A percentile compares a stretch with the other conserved stretches of the same genome.
Evolutionary conservation across 2,113 vertebrate genomes (phyloP).

Genomic region (Channa argus): DNA sequence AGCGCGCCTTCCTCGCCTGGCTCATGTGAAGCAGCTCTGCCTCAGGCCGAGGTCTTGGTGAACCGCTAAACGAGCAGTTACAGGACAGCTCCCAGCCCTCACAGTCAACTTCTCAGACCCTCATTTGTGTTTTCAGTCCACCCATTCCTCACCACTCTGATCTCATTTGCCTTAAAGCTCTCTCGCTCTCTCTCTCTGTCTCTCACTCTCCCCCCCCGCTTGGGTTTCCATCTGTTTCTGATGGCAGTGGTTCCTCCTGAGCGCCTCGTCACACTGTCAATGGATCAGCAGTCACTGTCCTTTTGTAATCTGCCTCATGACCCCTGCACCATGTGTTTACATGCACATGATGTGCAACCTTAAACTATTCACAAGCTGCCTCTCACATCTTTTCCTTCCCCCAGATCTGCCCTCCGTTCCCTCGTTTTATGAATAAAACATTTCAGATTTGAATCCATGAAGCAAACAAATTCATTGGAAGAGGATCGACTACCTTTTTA

Average conservation of each 20-base stretch:
- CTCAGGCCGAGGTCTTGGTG: slow-evolving; percentile 36
- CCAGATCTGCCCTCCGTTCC: slow-evolving; percentile 25
- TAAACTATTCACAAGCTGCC: slow-evolving; percentile 39
- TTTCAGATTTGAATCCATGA: slow-evolving; percentile 48
- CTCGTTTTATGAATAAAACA: slow-evolving; percentile 61
- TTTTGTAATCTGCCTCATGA: slow-evolving; percentile 51
- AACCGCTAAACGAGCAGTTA: slow-evolving; percentile 67
- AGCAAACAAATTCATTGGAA: slow-evolving; percentile 45
- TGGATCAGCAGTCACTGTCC: slow-evolving; percentile 36
- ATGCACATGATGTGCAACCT: background rate
- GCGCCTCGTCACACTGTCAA: slow-evolving; percentile 9
- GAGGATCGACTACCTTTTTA: slow-evolving; percentile 15
- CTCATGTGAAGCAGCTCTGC: slow-evolving; percentile 49
- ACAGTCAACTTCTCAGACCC: slow-evolving; percentile 48
- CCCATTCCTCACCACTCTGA: slow-evolving; percentile 25
- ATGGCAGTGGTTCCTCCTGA: slow-evolving; percentile 38
- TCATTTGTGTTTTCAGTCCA: slow-evolving; percentile 43
- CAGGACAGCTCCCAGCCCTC: slow-evolving; percentile 33
- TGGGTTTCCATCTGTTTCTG: slow-evolving; percentile 42
- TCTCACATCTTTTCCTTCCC: slow-evolving; percentile 34
- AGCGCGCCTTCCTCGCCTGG: slow-evolving; percentile 22
- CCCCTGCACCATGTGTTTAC: slow-evolving; percentile 40
- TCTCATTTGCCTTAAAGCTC: slow-evolving; percentile 37
- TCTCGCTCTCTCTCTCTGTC: slow-evolving; percentile 13
- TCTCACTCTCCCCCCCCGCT: slow-evolving; percentile 1